These are phyloP conservation scores for Platerodrilus igneus DNA, from an alignment of 2,888 invertebrate species.

Conservation along the genomic window DNA sequence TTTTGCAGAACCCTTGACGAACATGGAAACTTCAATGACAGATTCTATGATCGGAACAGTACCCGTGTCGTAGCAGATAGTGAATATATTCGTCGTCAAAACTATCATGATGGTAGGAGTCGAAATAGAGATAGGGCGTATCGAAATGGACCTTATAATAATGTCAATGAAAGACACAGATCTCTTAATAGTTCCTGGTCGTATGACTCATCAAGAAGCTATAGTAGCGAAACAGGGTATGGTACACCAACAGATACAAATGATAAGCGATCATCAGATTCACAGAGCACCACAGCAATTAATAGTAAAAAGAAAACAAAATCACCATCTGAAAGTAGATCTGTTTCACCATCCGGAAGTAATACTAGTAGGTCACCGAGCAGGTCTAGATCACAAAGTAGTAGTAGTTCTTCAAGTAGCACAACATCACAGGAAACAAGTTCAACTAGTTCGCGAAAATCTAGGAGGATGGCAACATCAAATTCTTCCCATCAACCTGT, in stretches of 20 bases:
- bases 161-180: conserved; percentile 37
- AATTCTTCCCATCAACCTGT: conserved; percentile 41
- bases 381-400: conserved; percentile 51
- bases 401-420: conserved; percentile 58
- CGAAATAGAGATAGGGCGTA: conserved; percentile 48
- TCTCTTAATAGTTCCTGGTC: conserved; percentile 30
- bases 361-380: conserved; percentile 53
- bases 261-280: conserved; percentile 32
- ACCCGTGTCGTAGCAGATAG: conserved; percentile 36
- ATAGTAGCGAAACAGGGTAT: conserved; percentile 46
- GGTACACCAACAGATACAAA: conserved; percentile 40
- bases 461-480: conserved; percentile 43
- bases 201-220: conserved; percentile 49
- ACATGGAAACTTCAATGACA: conserved; percentile 50
- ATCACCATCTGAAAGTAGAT: conserved; percentile 52
- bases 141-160: conserved; percentile 49
- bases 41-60: conserved; percentile 52
- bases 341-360: conserved; percentile 53
- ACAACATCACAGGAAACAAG: conserved; percentile 58
- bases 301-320: conserved; percentile 46
- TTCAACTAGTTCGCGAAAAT: conserved; percentile 57
- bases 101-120: conserved; percentile 47
- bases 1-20: conserved; percentile 51
- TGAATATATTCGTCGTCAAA: conserved; percentile 42
- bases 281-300: conserved; percentile 36